Evolutionary conservation across 2,113 vertebrate species (phyloP).

Genomic region (Bos javanicus): DNA sequence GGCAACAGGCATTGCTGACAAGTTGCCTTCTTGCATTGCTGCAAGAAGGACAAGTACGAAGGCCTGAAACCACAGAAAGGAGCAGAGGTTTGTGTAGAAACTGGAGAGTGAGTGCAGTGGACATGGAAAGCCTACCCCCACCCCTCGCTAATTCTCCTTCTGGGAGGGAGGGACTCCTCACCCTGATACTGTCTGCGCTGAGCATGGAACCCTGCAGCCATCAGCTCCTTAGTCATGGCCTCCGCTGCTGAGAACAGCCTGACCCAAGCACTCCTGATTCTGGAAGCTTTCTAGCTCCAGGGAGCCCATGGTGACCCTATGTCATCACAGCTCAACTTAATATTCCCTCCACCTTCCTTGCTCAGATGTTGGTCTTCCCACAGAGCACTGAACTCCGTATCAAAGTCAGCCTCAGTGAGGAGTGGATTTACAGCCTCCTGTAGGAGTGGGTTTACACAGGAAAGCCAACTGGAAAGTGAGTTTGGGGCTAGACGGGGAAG

Average conservation of each 20-base stretch:
- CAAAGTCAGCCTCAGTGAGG: background rate
- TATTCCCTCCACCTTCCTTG: background rate
- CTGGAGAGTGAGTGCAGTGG: background rate
- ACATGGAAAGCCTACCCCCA: background rate
- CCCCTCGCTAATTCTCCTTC: background rate
- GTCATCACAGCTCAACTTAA: background rate
- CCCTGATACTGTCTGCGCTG: background rate
- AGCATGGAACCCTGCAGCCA: background rate
- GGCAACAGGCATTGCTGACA: background rate
- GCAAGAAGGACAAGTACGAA: background rate
- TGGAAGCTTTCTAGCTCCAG: background rate
- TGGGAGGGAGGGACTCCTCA: background rate
- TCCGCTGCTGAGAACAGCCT: background rate
- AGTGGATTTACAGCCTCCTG: background rate
- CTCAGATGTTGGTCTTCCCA: background rate
- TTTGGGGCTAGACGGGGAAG: background rate
- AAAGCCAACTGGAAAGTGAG: background rate
- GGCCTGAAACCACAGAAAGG: background rate
- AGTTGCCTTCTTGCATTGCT: background rate
- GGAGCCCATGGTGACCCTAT: rapidly evolving
- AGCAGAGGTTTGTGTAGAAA: background rate
- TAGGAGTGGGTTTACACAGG: background rate
- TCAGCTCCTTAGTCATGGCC: background rate
- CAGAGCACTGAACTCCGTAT: background rate
- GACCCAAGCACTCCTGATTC: too few species aligned